These are phyloP conservation scores for Elegia similella DNA, from an alignment of 2,888 invertebrate species.

Conservation along the genomic window DNA sequence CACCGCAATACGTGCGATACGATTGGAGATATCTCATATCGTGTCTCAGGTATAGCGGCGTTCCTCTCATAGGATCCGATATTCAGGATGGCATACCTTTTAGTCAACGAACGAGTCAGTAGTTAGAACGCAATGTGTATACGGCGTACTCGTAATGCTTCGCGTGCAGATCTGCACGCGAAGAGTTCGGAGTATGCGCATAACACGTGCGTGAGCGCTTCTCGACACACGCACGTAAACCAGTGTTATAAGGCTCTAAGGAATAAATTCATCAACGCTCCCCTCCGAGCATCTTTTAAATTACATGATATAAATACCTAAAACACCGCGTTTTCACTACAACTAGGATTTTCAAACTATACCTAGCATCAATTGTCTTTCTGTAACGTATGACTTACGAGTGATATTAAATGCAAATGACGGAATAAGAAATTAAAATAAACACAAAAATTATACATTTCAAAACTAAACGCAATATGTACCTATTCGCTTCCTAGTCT, in stretches of 20 bases:
- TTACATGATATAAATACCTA: constrained; percentile 15
- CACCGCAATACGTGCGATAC: too few species aligned
- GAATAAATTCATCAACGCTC: constrained; percentile 32
- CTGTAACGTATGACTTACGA: too few species aligned
- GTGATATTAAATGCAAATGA: background rate
- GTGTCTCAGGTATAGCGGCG: too few species aligned
- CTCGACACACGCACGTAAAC: background rate
- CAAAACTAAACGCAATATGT: background rate
- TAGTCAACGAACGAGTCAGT: background rate
- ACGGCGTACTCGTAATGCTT: background rate
- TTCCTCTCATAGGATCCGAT: too few species aligned
- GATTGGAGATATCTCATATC: too few species aligned
- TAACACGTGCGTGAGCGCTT: too few species aligned
- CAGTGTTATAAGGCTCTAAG: background rate
- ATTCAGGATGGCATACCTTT: too few species aligned
- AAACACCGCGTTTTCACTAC: constrained; percentile 9
- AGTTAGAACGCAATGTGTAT: background rate
- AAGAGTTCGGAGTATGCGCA: too few species aligned
- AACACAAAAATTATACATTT: background rate
- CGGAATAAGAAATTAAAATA: background rate
- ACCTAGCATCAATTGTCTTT: background rate
- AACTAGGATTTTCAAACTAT: background rate
- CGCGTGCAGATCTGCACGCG: too few species aligned
- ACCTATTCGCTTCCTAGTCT: background rate
- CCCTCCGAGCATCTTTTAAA: constrained; percentile 25